Conservation (phyloP, 1,140 invertebrate species). For the Phenacoccus solenopsis region DNA sequence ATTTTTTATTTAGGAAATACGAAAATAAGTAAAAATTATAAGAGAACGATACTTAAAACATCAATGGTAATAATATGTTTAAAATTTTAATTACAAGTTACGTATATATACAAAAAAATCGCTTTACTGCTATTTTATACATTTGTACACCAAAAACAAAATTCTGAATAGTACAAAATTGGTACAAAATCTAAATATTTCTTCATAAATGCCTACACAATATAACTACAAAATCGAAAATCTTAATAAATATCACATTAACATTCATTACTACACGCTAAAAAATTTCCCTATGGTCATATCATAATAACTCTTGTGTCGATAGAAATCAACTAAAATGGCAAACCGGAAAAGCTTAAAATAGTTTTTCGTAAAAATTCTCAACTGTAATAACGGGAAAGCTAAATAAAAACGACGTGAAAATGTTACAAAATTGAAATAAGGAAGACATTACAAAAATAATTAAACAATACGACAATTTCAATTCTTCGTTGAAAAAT, state of each 20-base stretch:
- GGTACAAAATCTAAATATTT: slow-evolving; percentile 5
- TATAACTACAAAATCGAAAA: slow-evolving; percentile 11
- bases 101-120: not conserved
- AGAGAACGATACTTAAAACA: slow-evolving; percentile 9
- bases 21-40: slow-evolving; percentile 17
- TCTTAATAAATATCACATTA: slow-evolving; percentile 15
- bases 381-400: not conserved
- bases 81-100: not conserved
- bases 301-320: too few relatives aligned
- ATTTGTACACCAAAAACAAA: not conserved
- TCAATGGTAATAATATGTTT: slow-evolving; percentile 5
- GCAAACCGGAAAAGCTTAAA: too few relatives aligned
- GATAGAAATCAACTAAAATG: too few relatives aligned
- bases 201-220: not conserved
- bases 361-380: too few relatives aligned
- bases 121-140: not conserved
- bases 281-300: too few relatives aligned
- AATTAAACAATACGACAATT: not conserved
- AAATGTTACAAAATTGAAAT: not conserved
- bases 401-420: not conserved
- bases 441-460: not conserved
- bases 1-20: slow-evolving; percentile 8
- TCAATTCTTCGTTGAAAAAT: not conserved
- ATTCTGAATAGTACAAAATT: not conserved
- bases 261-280: not conserved